Conservation (phyloP, 2,888 invertebrate species). For the Ecliptopera silaceata region DNA sequence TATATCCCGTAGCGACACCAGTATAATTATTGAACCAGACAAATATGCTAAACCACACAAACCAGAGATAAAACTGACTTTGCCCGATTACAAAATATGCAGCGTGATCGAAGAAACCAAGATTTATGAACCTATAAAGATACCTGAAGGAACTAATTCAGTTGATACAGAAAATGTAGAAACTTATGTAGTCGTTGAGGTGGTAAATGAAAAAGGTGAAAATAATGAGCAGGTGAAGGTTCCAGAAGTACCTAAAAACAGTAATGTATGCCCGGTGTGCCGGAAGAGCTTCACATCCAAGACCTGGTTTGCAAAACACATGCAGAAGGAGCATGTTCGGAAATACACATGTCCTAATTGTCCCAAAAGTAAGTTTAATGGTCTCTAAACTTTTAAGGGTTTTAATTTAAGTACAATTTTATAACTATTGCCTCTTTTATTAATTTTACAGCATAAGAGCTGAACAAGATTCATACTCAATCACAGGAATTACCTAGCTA, state of each 20-base stretch:
- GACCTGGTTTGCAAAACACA: slow-evolving; percentile 67
- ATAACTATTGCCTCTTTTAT: too few relatives aligned
- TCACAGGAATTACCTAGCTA: too few relatives aligned
- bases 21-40: slow-evolving; percentile 61
- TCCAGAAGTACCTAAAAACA: slow-evolving; percentile 30
- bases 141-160: background rate
- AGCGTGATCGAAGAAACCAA: slow-evolving; percentile 46
- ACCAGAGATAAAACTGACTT: slow-evolving; percentile 49
- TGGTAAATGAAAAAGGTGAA: slow-evolving; percentile 3
- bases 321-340: slow-evolving; percentile 61
- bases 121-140: slow-evolving; percentile 35
- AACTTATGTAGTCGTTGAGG: slow-evolving; percentile 11
- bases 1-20: slow-evolving; percentile 53
- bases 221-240: slow-evolving; percentile 22
- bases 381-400: too few relatives aligned
- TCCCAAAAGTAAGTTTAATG: slow-evolving; percentile 59
- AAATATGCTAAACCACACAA: slow-evolving; percentile 24
- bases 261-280: slow-evolving; percentile 59
- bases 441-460: too few relatives aligned
- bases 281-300: slow-evolving; percentile 61
- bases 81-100: slow-evolving; percentile 61
- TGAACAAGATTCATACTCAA: too few relatives aligned
- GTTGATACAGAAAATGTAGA: background rate
- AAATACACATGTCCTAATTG: slow-evolving; percentile 61
- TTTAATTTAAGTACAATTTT: too few relatives aligned